phyloP scores from a whole-genome alignment of 2,797 vertebrate species.

The Pogonophryne albipinna region DNA sequence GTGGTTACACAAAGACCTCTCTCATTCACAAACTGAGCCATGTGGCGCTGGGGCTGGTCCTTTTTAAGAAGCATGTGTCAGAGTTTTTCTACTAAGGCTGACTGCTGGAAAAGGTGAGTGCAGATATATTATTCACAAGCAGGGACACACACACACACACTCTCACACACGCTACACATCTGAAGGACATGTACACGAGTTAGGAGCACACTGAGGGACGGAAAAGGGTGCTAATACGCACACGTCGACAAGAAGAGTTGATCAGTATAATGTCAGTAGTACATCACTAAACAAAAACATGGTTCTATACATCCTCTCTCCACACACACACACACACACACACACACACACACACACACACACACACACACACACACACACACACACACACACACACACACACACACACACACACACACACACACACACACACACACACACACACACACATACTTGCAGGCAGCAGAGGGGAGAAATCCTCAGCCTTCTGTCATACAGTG shows the following conservation, averaged over 20 bases:
- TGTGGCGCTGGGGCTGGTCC: constrained; percentile 58
- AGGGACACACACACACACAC: constrained; percentile 53
- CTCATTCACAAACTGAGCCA: constrained; percentile 77
- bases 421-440: constrained; percentile 17
- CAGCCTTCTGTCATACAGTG: constrained; percentile 81
- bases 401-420: constrained; percentile 17
- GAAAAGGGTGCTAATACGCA: constrained; percentile 28
- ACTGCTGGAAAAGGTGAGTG: constrained; percentile 72
- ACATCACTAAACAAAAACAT: constrained; percentile 35
- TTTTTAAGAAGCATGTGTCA: constrained; percentile 71
- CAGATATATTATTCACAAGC: constrained; percentile 77
- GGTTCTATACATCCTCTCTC: constrained; percentile 33
- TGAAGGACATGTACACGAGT: constrained; percentile 62
- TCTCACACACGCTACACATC: constrained; percentile 45
- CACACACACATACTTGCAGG: constrained; percentile 17
- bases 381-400: constrained; percentile 16
- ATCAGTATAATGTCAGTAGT: constrained; percentile 48
- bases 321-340: background rate
- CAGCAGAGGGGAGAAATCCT: constrained; percentile 75
- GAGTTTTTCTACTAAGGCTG: constrained; percentile 71
- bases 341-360: constrained; percentile 26
- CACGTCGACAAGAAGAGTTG: constrained; percentile 31
- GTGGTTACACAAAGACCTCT: constrained; percentile 46
- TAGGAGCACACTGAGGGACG: constrained; percentile 34
- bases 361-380: constrained; percentile 16